Evolutionary conservation across 2,888 invertebrate genomes (phyloP).

Genomic region (Pardosa pseudoannulata): DNA sequence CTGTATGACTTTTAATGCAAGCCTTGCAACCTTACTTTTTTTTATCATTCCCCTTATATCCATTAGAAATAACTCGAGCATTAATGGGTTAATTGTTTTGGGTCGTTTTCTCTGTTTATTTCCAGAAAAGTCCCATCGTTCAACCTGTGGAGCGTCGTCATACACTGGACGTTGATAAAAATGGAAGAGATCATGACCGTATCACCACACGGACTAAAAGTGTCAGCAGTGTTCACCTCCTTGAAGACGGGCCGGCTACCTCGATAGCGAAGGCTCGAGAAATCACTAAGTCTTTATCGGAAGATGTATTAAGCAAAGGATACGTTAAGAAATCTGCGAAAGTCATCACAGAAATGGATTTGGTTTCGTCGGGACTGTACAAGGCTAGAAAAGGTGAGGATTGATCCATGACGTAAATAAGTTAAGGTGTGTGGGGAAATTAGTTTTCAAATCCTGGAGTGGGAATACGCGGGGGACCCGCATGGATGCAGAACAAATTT

Average conservation of each 20-base stretch:
- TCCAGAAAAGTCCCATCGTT: slow-evolving; percentile 22
- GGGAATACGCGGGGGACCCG: too few species aligned
- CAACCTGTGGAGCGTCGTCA: slow-evolving; percentile 37
- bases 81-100: too few species aligned
- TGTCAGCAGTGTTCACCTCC: background rate
- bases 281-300: background rate
- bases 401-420: too few species aligned
- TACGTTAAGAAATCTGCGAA: slow-evolving; percentile 1
- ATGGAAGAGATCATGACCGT: background rate
- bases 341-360: slow-evolving; percentile 49
- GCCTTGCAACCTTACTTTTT: too few species aligned
- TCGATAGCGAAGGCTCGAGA: background rate
- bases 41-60: too few species aligned
- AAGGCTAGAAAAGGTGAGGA: slow-evolving; percentile 41
- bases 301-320: background rate
- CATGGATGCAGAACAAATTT: too few species aligned
- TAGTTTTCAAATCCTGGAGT: too few species aligned
- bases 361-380: slow-evolving; percentile 47
- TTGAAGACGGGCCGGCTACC: background rate
- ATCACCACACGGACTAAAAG: slow-evolving; percentile 20
- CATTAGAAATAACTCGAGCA: too few species aligned
- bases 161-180: slow-evolving; percentile 12
- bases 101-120: too few species aligned
- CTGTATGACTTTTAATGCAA: too few species aligned
- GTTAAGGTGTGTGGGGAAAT: too few species aligned